phyloP scores from a whole-genome alignment of 2,797 vertebrate species.

The Microhierax caerulescens region DNA sequence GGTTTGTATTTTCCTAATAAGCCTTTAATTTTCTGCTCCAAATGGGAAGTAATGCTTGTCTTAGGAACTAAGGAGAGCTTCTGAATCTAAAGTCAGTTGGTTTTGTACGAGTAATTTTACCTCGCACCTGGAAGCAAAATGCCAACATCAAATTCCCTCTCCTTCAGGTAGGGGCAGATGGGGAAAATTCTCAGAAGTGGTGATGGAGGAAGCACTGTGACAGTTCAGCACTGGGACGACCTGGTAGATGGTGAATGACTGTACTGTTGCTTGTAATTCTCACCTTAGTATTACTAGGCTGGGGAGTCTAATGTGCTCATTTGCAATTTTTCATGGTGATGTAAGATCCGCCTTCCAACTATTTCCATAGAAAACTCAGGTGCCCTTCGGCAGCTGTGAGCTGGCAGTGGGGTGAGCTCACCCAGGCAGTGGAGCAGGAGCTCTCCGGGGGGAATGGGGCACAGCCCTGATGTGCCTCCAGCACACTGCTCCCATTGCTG shows the following conservation, averaged over 20 bases:
- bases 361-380: not conserved
- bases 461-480: not conserved
- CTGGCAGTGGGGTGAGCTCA: not conserved
- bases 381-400: not conserved
- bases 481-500: not conserved
- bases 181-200: not conserved
- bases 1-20: slow-evolving; percentile 8
- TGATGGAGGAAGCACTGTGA: not conserved
- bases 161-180: not conserved
- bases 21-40: not conserved
- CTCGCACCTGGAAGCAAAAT: not conserved
- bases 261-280: not conserved
- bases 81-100: not conserved
- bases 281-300: not conserved
- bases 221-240: not conserved
- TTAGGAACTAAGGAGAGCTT: not conserved
- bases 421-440: not conserved
- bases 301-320: not conserved
- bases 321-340: not conserved
- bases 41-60: not conserved
- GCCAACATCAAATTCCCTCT: not conserved
- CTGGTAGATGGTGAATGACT: rapidly evolving
- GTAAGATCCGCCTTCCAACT: not conserved
- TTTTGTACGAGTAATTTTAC: not conserved
- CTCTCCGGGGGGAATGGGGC: rapidly evolving